Percentiles rank a stretch among this genome's conserved stretches.
phyloP scores from a whole-genome alignment of 2,888 invertebrate genomes.

The Coelopa pilipes region DNA sequence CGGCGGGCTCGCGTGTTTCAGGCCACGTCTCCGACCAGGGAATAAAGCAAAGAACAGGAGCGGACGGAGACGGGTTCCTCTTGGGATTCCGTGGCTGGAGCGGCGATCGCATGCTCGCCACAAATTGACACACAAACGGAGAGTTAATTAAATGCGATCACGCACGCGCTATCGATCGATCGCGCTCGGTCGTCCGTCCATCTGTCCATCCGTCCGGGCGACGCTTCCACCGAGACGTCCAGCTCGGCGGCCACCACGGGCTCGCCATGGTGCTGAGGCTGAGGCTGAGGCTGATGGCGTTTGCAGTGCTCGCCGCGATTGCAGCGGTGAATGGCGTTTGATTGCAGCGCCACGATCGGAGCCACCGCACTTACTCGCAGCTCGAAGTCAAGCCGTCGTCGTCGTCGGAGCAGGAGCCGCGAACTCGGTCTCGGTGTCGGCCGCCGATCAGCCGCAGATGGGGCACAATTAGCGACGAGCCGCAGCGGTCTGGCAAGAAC shows the following conservation, averaged over 20 bases:
- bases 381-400: too few species aligned
- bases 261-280: too few species aligned
- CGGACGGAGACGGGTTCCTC: background rate
- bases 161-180: constrained; percentile 35
- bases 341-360: constrained; percentile 8
- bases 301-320: background rate
- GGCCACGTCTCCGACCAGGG: background rate
- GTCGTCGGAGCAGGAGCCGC: background rate
- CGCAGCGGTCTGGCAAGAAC: background rate
- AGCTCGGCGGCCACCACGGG: too few species aligned
- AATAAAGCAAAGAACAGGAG: background rate
- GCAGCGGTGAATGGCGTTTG: constrained; percentile 13
- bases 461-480: constrained; percentile 9
- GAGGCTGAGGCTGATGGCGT: background rate
- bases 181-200: background rate
- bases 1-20: background rate
- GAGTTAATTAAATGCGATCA: constrained; percentile 51
- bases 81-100: background rate
- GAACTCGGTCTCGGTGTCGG: background rate
- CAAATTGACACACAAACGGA: constrained; percentile 58
- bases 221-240: too few species aligned
- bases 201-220: too few species aligned
- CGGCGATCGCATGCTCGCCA: constrained; percentile 53
- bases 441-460: constrained; percentile 25
- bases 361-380: background rate